Conservation (phyloP, 2,113 vertebrate species). For the Lophura nycthemera region DNA sequence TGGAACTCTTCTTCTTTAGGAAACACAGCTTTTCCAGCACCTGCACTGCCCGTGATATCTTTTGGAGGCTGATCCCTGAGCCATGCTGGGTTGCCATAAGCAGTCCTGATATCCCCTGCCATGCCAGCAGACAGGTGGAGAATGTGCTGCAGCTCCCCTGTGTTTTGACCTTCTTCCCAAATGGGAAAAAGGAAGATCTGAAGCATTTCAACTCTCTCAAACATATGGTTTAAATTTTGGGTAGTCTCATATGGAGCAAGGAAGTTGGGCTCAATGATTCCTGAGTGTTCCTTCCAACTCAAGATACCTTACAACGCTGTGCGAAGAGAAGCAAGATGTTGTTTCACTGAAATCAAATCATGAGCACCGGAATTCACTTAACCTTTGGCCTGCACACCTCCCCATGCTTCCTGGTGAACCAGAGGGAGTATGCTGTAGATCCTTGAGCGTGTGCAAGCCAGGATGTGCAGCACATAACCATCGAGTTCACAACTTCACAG, state of each 20-base stretch:
- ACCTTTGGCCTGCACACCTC: background rate
- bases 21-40: background rate
- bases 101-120: background rate
- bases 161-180: background rate
- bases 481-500: background rate
- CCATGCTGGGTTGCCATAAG: background rate
- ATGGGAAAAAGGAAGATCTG: background rate
- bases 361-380: background rate
- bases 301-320: background rate
- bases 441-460: fast-evolving
- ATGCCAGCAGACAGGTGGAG: background rate
- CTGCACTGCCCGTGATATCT: background rate
- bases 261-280: background rate
- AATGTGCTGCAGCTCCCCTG: background rate
- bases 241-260: background rate
- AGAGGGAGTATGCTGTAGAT: background rate
- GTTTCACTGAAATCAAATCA: background rate
- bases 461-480: background rate
- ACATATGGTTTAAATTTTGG: background rate
- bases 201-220: background rate
- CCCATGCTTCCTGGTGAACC: background rate
- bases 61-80: background rate
- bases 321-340: background rate
- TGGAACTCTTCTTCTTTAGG: background rate
- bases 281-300: background rate